Conservation (phyloP, 2,888 invertebrate genomes). For the Athetis lepigone region DNA sequence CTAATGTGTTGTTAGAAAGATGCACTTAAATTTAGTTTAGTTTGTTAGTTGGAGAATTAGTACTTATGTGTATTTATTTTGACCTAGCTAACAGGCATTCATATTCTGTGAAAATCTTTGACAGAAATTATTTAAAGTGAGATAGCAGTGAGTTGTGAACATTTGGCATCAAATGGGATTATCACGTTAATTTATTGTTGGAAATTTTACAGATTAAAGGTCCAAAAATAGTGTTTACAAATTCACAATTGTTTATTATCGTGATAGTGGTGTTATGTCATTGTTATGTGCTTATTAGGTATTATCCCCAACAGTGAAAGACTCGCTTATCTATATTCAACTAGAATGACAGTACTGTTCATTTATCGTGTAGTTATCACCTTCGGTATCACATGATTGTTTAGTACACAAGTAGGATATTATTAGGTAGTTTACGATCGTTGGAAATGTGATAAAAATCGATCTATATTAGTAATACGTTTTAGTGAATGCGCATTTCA, state of each 20-base stretch:
- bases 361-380: constrained; percentile 21
- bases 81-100: too few species aligned
- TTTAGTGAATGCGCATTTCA: not conserved
- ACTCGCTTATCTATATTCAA: not conserved
- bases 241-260: not conserved
- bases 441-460: too few species aligned
- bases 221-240: not conserved
- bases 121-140: too few species aligned
- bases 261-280: not conserved
- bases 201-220: not conserved
- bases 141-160: too few species aligned
- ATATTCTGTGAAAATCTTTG: not conserved
- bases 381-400: constrained; percentile 14
- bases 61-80: too few species aligned
- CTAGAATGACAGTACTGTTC: constrained; percentile 12
- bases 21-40: too few species aligned
- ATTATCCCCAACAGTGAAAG: not conserved
- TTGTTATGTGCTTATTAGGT: not conserved
- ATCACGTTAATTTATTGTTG: too few species aligned
- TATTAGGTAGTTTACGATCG: not conserved
- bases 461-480: too few species aligned
- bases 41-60: too few species aligned
- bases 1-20: too few species aligned
- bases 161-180: too few species aligned
- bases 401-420: constrained; percentile 1